Percentiles rank a stretch among this genome's conserved stretches.
Evolutionary conservation across 2,888 invertebrate species (phyloP).

Genomic region (Polydrusus tereticollis): DNA sequence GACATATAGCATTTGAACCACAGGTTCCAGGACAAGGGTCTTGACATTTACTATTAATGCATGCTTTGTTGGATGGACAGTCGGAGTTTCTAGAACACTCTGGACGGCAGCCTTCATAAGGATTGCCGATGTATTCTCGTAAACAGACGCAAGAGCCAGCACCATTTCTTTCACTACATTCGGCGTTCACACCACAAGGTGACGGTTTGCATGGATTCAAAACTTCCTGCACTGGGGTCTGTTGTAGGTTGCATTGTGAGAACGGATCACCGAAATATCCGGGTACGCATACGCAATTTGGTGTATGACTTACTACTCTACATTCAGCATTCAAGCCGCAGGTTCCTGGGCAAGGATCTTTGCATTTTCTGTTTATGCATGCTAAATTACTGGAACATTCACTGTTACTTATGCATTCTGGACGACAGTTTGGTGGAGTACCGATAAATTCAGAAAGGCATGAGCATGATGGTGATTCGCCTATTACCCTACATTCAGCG

Average conservation of each 20-base stretch:
- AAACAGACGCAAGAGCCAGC: slow-evolving; percentile 77
- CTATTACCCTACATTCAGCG: slow-evolving; percentile 76
- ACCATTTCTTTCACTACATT: slow-evolving; percentile 74
- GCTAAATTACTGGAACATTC: slow-evolving; percentile 78
- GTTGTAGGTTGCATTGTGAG: slow-evolving; percentile 65
- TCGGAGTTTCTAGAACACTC: slow-evolving; percentile 81
- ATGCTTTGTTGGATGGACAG: slow-evolving; percentile 79
- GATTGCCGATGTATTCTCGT: slow-evolving; percentile 75
- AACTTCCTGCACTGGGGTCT: slow-evolving; percentile 58
- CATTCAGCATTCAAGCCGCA: slow-evolving; percentile 72
- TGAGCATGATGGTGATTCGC: slow-evolving; percentile 75
- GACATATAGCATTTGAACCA: slow-evolving; percentile 79
- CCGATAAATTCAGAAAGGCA: slow-evolving; percentile 81
- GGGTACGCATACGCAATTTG: slow-evolving; percentile 71
- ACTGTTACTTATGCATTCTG: slow-evolving; percentile 83
- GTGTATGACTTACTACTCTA: slow-evolving; percentile 71
- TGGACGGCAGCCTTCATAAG: slow-evolving; percentile 80
- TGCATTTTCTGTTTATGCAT: slow-evolving; percentile 81
- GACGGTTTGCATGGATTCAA: slow-evolving; percentile 76
- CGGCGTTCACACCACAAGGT: slow-evolving; percentile 76
- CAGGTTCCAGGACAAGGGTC: slow-evolving; percentile 83
- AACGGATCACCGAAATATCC: slow-evolving; percentile 74
- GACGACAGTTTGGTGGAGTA: slow-evolving; percentile 84
- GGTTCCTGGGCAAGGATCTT: slow-evolving; percentile 74
- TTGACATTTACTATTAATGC: slow-evolving; percentile 77